Evolutionary conservation across 2,888 invertebrate genomes (phyloP).

Genomic region (Helleia helle): DNA sequence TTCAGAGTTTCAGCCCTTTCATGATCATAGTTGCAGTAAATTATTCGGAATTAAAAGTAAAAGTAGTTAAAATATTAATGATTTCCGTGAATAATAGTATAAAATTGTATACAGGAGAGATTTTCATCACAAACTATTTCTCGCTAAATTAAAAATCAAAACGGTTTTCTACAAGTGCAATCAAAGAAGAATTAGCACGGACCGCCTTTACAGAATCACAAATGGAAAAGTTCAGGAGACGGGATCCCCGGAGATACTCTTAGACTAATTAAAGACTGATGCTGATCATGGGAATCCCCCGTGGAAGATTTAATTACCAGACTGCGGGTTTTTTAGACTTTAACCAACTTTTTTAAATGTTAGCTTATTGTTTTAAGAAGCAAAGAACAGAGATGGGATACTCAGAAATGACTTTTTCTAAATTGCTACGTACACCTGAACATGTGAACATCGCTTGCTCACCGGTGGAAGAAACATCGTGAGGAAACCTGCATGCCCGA

Average conservation of each 20-base stretch:
- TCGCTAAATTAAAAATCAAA: not conserved
- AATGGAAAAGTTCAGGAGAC: slow-evolving; percentile 14
- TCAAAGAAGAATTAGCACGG: slow-evolving; percentile 15
- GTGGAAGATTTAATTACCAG: slow-evolving; percentile 13
- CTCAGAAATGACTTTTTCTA: too few species aligned
- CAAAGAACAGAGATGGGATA: too few species aligned
- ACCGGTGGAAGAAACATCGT: too few species aligned
- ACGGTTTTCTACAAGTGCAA: slow-evolving; percentile 10
- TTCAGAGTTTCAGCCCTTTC: too few species aligned
- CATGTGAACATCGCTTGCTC: too few species aligned
- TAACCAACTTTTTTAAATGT: slow-evolving; percentile 2
- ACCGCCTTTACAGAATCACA: slow-evolving; percentile 8
- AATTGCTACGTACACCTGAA: too few species aligned
- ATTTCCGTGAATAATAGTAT: too few species aligned
- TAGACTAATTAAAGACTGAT: slow-evolving; percentile 14
- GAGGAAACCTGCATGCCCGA: too few species aligned
- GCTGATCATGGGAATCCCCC: slow-evolving; percentile 12
- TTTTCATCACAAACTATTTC: not conserved
- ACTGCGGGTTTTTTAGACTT: slow-evolving; percentile 4
- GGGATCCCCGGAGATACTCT: slow-evolving; percentile 10
- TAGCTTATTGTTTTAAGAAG: not conserved
- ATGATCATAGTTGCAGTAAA: too few species aligned
- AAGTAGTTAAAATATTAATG: too few species aligned
- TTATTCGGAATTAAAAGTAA: too few species aligned
- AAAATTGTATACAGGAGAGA: not conserved